Base-by-base conservation (phyloP, 2,797 vertebrate genomes). In the Manis javanica region DNA sequence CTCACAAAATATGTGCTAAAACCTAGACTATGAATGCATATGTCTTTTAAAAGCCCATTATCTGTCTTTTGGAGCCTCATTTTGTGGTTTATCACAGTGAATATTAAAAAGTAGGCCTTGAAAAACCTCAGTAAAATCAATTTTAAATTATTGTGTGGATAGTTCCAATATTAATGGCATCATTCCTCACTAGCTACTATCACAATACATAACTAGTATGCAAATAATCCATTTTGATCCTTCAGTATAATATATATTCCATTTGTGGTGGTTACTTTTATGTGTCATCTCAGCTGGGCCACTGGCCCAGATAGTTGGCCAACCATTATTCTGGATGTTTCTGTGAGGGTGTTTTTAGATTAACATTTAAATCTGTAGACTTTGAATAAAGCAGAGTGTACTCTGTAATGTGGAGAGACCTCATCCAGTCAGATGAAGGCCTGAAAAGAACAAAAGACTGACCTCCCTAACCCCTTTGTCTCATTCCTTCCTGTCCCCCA, bases 51-150 rank as follows among this genome's bases (percentile, higher is more conserved):
- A 91, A 51, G 23, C 0, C 12, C 46, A 89, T 71, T 82, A 85
- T 94, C 92, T 91, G 91, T 64, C 69, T 53, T 79, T 71, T 96
- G n/a, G 72, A 97, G 66, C 55, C 26, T 63, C n/a, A 86, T 61
- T 93, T 93, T 91, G 95, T 74, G 81, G 39, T 77, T 94, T 95
- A 79, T 72, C 42, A 91, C 63, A 68, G 88, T 31, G 26, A 97
- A 86, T 71, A 92, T 34, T 75, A 90, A 92, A 91, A 95, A 94
- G 37, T n/a, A 55, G 37, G 9, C 66, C 83, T 71, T 46, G n/a
- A 97, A 91, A 87, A 97, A 95, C 18, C 34, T 96, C 55, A 72
- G 72, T 78, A 96, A 97, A 97, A 95, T 69, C 94, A 91, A 78
- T 79, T 0, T 64, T 1, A 53, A 57, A 84, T 78, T 96, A 78